Base-by-base conservation (phyloP, 2,888 invertebrate genomes). In the Flabesymbios commensalis region DNA sequence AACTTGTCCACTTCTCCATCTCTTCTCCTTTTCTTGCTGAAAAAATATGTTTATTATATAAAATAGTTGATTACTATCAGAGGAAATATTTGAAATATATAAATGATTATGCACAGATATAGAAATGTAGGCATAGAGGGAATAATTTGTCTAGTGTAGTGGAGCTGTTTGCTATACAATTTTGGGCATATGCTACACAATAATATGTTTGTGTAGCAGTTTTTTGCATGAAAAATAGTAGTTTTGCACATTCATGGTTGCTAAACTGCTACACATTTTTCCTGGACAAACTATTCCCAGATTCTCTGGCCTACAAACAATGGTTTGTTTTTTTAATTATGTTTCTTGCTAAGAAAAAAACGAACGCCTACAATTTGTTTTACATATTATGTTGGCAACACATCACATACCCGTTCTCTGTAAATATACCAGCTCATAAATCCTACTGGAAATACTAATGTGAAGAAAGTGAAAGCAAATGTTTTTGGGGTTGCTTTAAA, bases 401-500 rank as follows among this genome's bases (percentile, higher is more conserved):
- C 17, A 29, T 4, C 5, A 28, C 28, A 0, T 10, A 60, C 65
- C 55, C 48, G 24, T 2, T 60, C 57, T 36, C 33, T 60, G 24
- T 59, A 45, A 28, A 59, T 32, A 4, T 19, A n/a, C 49, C 51
- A 63, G 24, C 59, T 55, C 19, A 74, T 42, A 24, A 68, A 10
- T 3, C 62, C 41, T 5, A 75, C 64, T 14, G 76, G 76, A 2
- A 65, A 17, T 26, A 74, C 48, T 22, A 68, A 61, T 3, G 61
- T 32, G n/a, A 49, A 28, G 29, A 88, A 69, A 51, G 87, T 88
- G 60, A 85, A 78, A 41, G 86, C 69, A 61, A 87, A 82, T 2
- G 87, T 86, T 65, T 84, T 87, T 1, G 84, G 83, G 31, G 87
- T 89, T 0, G 91, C 88, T 75, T 86, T 87, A 77, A 91, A 92